A percentile compares a stretch with the other conserved stretches of the same genome.
phyloP scores from a whole-genome alignment of 1,140 invertebrate species.

The Ceratosolen solmsi region DNA sequence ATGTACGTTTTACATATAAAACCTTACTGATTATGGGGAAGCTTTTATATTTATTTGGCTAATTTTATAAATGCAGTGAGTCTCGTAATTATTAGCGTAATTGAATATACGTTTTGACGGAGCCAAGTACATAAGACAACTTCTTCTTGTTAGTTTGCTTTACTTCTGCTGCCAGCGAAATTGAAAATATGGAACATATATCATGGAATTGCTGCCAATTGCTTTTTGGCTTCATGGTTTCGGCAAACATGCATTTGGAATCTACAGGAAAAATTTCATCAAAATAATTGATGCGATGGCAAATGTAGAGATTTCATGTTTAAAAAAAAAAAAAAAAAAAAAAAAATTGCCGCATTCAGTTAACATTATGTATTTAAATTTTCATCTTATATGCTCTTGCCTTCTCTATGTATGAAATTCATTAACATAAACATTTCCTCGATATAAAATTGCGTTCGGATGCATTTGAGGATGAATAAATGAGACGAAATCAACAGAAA shows the following conservation, averaged over 20 bases:
- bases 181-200: slow-evolving; percentile 17
- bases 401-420: too few species aligned
- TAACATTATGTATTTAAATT: too few species aligned
- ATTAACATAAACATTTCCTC: too few species aligned
- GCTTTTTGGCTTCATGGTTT: slow-evolving; percentile 17
- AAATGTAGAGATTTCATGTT: neutral
- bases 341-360: too few species aligned
- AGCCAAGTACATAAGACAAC: neutral
- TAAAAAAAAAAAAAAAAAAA: too few species aligned
- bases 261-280: slow-evolving; percentile 33
- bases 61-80: neutral
- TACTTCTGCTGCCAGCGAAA: neutral
- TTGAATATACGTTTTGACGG: neutral
- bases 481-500: too few species aligned
- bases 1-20: neutral
- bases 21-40: neutral
- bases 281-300: slow-evolving; percentile 44
- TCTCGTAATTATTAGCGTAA: slow-evolving; percentile 25
- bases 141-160: neutral
- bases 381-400: too few species aligned
- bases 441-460: too few species aligned
- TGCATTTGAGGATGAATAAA: too few species aligned
- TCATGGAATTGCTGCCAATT: slow-evolving; percentile 41
- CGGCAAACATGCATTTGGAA: slow-evolving; percentile 24
- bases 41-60: neutral